A percentile compares a stretch with the other conserved stretches of the same genome.
phyloP scores from a whole-genome alignment of 2,113 vertebrate species.

The Alces alces region DNA sequence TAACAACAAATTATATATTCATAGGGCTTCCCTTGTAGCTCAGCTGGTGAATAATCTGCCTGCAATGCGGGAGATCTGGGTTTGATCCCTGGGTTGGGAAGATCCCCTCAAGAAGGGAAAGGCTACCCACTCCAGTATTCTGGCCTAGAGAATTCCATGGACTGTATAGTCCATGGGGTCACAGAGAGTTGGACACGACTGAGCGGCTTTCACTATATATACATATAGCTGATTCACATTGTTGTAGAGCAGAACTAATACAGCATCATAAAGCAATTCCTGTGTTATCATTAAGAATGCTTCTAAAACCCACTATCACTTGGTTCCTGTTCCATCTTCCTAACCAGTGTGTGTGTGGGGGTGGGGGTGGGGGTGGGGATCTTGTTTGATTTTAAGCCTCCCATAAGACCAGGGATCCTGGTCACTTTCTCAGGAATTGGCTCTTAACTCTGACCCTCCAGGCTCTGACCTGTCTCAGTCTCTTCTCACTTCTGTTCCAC shows the following conservation, averaged over 20 bases:
- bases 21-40: background rate
- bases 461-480: background rate
- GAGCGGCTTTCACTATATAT: background rate
- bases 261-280: background rate
- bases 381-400: background rate
- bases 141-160: background rate
- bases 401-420: background rate
- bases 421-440: background rate
- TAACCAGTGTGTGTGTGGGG: background rate
- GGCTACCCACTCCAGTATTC: background rate
- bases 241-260: background rate
- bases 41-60: background rate
- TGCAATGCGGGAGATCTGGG: background rate
- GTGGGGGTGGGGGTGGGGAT: accelerated
- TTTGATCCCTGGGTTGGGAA: background rate
- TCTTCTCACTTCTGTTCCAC: background rate
- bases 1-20: background rate
- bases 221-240: background rate
- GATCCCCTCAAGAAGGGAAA: background rate
- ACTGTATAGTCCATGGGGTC: background rate
- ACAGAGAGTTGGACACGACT: background rate
- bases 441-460: background rate
- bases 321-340: background rate
- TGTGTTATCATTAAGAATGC: background rate
- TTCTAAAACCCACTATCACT: background rate